Evolutionary conservation across 2,888 invertebrate genomes (phyloP).

Genomic region (Scrobipalpa costella): DNA sequence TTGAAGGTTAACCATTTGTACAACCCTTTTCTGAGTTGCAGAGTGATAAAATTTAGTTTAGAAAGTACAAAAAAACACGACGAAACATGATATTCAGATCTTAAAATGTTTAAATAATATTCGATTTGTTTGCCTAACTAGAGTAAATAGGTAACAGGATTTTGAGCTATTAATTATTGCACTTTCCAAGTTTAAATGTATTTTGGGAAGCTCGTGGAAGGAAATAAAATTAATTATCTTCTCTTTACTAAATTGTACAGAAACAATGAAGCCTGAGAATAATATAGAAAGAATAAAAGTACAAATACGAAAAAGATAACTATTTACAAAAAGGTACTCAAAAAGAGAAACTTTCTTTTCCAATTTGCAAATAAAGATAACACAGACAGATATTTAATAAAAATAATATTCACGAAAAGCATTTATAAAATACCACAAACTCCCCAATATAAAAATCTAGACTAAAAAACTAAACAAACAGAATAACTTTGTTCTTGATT

Average conservation of each 20-base stretch:
- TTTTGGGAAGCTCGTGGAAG: slow-evolving; percentile 34
- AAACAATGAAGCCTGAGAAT: no score
- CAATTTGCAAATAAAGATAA: no score
- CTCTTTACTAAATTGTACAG: slow-evolving; percentile 19
- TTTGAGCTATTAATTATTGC: slow-evolving; percentile 66
- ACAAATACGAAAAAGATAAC: background rate
- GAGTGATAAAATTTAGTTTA: slow-evolving; percentile 35
- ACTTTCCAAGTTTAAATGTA: slow-evolving; percentile 43
- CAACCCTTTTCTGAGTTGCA: background rate
- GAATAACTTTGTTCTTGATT: slow-evolving; percentile 30
- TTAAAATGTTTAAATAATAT: slow-evolving; percentile 42
- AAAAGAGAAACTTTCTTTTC: no score
- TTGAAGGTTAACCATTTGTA: background rate
- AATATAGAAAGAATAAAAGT: slow-evolving; percentile 14
- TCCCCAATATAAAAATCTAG: slow-evolving; percentile 31
- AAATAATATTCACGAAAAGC: no score
- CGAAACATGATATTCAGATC: slow-evolving; percentile 49
- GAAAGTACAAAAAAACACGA: slow-evolving; percentile 36
- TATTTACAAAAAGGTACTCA: no score
- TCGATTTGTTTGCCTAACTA: slow-evolving; percentile 52
- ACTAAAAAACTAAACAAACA: slow-evolving; percentile 35
- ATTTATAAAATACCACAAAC: slow-evolving; percentile 27
- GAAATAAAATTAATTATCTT: slow-evolving; percentile 20
- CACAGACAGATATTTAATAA: no score
- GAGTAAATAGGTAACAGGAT: slow-evolving; percentile 58